phyloP scores from a whole-genome alignment of 2,888 invertebrate genomes.

The Fragum whitleyi region DNA sequence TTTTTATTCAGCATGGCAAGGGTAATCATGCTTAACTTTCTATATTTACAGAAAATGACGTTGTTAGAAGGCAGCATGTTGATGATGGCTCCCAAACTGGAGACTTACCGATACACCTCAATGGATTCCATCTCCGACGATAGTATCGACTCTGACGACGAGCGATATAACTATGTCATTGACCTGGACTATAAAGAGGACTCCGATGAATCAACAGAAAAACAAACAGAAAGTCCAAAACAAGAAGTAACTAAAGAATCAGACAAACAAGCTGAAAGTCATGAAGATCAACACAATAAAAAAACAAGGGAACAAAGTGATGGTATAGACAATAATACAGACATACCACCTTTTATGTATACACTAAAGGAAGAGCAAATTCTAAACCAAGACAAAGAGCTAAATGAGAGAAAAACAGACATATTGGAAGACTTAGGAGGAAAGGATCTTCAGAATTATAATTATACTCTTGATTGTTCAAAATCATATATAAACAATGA shows the following conservation, averaged over 20 bases:
- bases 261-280: background rate
- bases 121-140: constrained; percentile 8
- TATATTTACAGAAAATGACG: background rate
- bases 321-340: background rate
- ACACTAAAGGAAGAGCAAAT: background rate
- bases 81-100: background rate
- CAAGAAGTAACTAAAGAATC: background rate
- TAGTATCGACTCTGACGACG: constrained; percentile 6
- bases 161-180: constrained; percentile 12
- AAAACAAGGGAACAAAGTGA: background rate
- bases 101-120: background rate
- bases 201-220: background rate
- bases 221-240: background rate
- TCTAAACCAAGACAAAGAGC: background rate
- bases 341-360: background rate
- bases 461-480: background rate
- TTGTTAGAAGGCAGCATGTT: constrained; percentile 3
- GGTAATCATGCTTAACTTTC: background rate
- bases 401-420: background rate
- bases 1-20: too few relatives aligned
- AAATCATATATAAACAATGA: background rate
- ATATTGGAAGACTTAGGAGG: too few relatives aligned
- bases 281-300: background rate
- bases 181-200: constrained; percentile 14
- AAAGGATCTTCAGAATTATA: background rate